These are phyloP conservation scores for Yasuhikotakia modesta DNA, from an alignment of 2,797 vertebrate genomes.

Conservation along the genomic window DNA sequence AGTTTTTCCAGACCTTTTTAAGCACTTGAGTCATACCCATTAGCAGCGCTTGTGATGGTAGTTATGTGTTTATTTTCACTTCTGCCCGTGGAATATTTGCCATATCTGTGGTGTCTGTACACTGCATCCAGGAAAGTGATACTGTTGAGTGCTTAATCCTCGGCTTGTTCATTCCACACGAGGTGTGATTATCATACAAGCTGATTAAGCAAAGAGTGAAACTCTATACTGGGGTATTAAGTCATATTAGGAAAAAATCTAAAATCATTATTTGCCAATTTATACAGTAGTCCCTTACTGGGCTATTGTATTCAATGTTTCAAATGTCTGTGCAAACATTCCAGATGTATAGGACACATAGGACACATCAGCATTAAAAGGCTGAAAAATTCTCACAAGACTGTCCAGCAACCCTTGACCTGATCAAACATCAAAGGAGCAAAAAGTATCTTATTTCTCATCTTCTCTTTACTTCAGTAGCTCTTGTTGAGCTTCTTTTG, in stretches of 20 bases:
- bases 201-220: constrained; percentile 42
- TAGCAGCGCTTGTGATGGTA: constrained; percentile 52
- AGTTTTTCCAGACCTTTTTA: constrained; percentile 59
- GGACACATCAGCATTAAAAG: constrained; percentile 31
- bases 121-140: constrained; percentile 47
- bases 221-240: constrained; percentile 48
- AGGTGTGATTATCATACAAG: constrained; percentile 47
- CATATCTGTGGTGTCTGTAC: constrained; percentile 51
- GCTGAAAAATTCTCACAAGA: constrained; percentile 29
- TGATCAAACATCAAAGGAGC: constrained; percentile 48
- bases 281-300: background rate
- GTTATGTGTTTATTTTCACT: constrained; percentile 65
- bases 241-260: constrained; percentile 39
- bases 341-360: constrained; percentile 13
- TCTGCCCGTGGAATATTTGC: constrained; percentile 49
- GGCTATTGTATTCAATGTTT: background rate
- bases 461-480: constrained; percentile 31
- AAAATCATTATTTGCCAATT: background rate
- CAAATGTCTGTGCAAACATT: background rate
- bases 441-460: constrained; percentile 41
- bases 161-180: constrained; percentile 44
- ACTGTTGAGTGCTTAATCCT: constrained; percentile 43
- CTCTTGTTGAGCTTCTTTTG: constrained; percentile 24
- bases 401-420: constrained; percentile 46
- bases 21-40: constrained; percentile 53